A percentile compares a stretch with the other conserved stretches of the same genome.
These are phyloP conservation scores for Botrylloides violaceus DNA, from an alignment of 23 tunicate genomes.

Conservation along the genomic window DNA sequence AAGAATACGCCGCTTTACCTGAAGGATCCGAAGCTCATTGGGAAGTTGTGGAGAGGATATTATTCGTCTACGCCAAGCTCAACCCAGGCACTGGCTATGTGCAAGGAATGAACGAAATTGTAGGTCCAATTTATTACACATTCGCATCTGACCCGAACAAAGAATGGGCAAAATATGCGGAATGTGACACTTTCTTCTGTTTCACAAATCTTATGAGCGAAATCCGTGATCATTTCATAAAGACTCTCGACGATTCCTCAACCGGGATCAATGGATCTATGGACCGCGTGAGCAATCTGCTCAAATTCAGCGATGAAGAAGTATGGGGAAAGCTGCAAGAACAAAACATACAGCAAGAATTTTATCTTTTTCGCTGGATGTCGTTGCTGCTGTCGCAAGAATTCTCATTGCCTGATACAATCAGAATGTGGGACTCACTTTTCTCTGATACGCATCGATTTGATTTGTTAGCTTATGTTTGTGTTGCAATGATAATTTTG, in stretches of 20 bases:
- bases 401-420: conserved; percentile 85
- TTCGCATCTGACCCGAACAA: conserved; percentile 79
- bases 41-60: conserved; percentile 92
- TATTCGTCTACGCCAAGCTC: conserved; percentile 92
- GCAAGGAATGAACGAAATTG: conserved; percentile 97
- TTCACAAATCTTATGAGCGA: conserved; percentile 92
- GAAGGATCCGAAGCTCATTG: conserved; percentile 94
- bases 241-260: conserved; percentile 61
- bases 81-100: conserved; percentile 98
- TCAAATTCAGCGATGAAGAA: conserved; percentile 22
- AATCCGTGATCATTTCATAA: conserved; percentile 90
- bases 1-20: conserved; percentile 40
- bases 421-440: conserved; percentile 82
- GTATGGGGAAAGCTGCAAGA: conserved; percentile 27
- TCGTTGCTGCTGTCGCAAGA: conserved; percentile 95
- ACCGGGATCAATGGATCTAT: conserved; percentile 74
- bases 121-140: conserved; percentile 91
- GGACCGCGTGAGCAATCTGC: conserved; percentile 27
- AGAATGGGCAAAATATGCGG: conserved; percentile 86
- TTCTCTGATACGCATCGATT: conserved; percentile 69
- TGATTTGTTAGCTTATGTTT: conserved; percentile 52
- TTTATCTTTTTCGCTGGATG: conserved; percentile 89
- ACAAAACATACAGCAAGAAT: conserved; percentile 65
- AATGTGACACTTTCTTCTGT: conserved; percentile 97
- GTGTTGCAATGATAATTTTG: conserved; percentile 76